Evolutionary conservation across 2,113 vertebrate genomes (phyloP), one percentile per base, ranked within the genome.

Genomic region (rat (Rattus norvegicus)): DNA sequence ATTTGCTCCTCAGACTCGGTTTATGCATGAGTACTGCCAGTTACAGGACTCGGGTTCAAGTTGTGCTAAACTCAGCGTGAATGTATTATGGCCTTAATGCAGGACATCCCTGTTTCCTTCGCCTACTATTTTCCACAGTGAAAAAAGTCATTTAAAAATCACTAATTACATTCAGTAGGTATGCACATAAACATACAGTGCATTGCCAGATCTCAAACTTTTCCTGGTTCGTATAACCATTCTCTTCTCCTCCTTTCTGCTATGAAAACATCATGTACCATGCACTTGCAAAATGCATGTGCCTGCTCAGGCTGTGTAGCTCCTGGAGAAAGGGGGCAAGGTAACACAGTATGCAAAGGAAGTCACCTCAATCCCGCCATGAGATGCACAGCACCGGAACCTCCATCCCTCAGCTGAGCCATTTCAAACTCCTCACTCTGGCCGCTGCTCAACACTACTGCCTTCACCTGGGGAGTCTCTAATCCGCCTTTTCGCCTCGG

Each of bases 321-420:
- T 83, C 61, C 72, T 94, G 73, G 85, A 94, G 19, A 90, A 83
- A 96, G 70, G 95, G 92, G 79, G 96, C 88, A 88, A 96, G 76
- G 95, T 90, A 85, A 97, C 65, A 73, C 30, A 70, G 67, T 59
- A 86, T 94, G 63, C 69, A 93, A 93, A 90, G 92, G 49, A 95
- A 95, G 93, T 96, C 87, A 89, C 70, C 69, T 83, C 85, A 95
- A 77, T 93, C 91, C 72, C 47, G 75, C 73, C 52, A 73, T 67
- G 59, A 80, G 69, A 54, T 56, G 20, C 92, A 85, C 75, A 10
- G 47, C 52, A 77, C 89, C 88, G 90, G 96, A 93, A 59, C 56
- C 52, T 80, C 90, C 69, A 84, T 94, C 70, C 92, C 65, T 96
- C 59, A 52, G 52, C 89, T 97, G 87, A 96, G 92, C 83, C 90